Base-by-base conservation (phyloP, 2,888 invertebrate species). In the Pyrgus malvae region DNA sequence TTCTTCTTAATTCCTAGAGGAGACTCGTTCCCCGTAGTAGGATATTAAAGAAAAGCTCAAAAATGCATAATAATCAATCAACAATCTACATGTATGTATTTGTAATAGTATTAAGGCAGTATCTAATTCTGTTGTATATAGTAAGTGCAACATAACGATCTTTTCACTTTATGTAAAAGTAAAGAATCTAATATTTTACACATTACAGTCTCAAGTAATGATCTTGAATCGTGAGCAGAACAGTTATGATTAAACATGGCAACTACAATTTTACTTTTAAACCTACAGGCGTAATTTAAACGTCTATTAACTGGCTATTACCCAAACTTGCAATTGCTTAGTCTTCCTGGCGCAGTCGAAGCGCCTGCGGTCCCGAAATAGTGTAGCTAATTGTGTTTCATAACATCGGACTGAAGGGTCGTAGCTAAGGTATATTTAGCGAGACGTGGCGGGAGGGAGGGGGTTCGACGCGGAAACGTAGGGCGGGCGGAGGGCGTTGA, bases 401-500 rank as follows among this genome's bases (percentile, higher is more conserved):
- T 87, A 86, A 85, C 77, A 77, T 72, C 68, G 66, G 69, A 68
- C 74, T 78, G 82, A 81, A 86, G 85, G 83, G 83, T 78, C 74
- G 76, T 61, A 74, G 72, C 74, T 76, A 71, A 69, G 72, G 78
- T 80, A 88, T 86, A 87, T 89, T 85, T 87, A 85, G 84, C 65
- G 11, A 19, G 38, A 38, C 7, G 27, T 63, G 71, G 59, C 57
- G 61, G 56, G 55, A 55, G 62, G 69, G 63, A 72, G 69, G 63
- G 71, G 67, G 74, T 74, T 72, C 76, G 83, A 87, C 86, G 84
- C 87, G 89, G 88, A 88, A 88, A 79, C 84, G 80, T 83, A 87
- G 87, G 88, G 89, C 88, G 89, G 89, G 87, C 84, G 87, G 83
- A 89, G 90, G 90, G 86, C 90, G 90, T 76, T 89, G 90, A 90